Percentiles rank a stretch among this genome's conserved stretches.
Evolutionary conservation across 1,140 invertebrate genomes (phyloP).

Genomic region (Eupeodes corollae): DNA sequence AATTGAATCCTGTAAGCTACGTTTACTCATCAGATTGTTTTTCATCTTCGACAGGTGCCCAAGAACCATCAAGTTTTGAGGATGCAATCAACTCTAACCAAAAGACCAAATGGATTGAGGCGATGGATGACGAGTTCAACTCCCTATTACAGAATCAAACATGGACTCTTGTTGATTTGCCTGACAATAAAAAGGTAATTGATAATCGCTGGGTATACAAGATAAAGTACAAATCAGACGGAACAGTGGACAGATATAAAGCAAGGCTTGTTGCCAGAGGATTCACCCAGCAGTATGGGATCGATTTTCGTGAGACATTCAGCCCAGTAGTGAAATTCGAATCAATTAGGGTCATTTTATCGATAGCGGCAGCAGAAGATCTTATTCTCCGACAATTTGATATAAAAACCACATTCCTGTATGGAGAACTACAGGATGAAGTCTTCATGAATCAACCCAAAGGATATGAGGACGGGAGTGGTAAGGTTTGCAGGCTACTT

Average conservation of each 20-base stretch:
- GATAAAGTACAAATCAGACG: conserved; percentile 10
- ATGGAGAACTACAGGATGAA: conserved; percentile 29
- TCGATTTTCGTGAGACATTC: conserved; percentile 20
- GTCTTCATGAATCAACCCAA: conserved; percentile 33
- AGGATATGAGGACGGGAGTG: conserved; percentile 10
- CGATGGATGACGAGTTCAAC: conserved; percentile 31
- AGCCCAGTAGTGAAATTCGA: conserved; percentile 12
- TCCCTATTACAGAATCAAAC: conserved; percentile 30
- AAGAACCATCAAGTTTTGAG: conserved; percentile 17
- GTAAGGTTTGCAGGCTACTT: conserved; percentile 7
- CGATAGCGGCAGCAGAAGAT: conserved; percentile 13
- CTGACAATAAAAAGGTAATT: conserved; percentile 17
- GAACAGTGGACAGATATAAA: conserved; percentile 19
- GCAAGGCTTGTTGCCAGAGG: conserved; percentile 32
- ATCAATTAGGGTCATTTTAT: conserved; percentile 19
- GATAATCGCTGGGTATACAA: conserved; percentile 29
- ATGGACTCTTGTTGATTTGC: conserved; percentile 28
- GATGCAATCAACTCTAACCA: conserved; percentile 18
- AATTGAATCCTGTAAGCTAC: no score
- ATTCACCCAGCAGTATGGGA: conserved; percentile 23
- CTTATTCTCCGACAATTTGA: conserved; percentile 24
- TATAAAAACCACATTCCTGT: conserved; percentile 29
- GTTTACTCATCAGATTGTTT: no score
- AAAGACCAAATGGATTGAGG: conserved; percentile 21
- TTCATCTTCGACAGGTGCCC: not conserved